Percentiles rank a stretch among this genome's conserved stretches.
These are phyloP conservation scores for Conistra vaccinii DNA, from an alignment of 2,888 invertebrate genomes.

Conservation along the genomic window DNA sequence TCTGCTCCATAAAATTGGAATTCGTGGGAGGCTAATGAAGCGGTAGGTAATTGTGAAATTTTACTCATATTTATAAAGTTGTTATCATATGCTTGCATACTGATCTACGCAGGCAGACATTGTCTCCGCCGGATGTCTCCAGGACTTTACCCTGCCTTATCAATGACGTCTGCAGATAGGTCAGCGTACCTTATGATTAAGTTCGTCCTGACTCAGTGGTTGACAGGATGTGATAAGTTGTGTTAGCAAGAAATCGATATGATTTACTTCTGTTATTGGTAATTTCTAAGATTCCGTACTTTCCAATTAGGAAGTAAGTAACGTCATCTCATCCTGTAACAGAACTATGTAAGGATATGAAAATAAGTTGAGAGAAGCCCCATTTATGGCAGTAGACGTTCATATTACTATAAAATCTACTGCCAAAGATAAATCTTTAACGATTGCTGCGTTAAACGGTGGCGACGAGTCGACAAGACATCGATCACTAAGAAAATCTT, in stretches of 20 bases:
- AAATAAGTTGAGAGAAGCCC: background rate
- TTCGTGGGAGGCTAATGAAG: slow-evolving; percentile 1
- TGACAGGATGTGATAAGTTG: slow-evolving; percentile 74
- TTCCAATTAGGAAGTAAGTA: background rate
- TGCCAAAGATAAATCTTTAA: background rate
- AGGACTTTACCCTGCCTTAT: slow-evolving; percentile 82
- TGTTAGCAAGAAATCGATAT: slow-evolving; percentile 54
- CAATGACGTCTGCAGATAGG: slow-evolving; percentile 74
- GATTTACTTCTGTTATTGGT: slow-evolving; percentile 18
- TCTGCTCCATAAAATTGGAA: slow-evolving; percentile 25
- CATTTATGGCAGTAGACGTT: background rate
- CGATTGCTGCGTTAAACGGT: background rate
- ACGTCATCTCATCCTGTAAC: background rate
- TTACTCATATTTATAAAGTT: slow-evolving; percentile 34
- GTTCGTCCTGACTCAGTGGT: slow-evolving; percentile 68
- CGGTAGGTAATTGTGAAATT: slow-evolving; percentile 43
- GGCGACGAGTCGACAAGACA: background rate
- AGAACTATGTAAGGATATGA: background rate
- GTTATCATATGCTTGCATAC: slow-evolving; percentile 43
- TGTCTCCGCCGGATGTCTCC: slow-evolving; percentile 72
- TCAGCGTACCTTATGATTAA: slow-evolving; percentile 75
- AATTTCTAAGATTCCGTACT: background rate
- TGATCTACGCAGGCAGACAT: slow-evolving; percentile 35
- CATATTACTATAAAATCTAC: background rate
- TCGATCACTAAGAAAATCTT: background rate